These are phyloP conservation scores for Acanthaster planci DNA, from an alignment of 35 echinoderm and acorn worm species.

Conservation along the genomic window DNA sequence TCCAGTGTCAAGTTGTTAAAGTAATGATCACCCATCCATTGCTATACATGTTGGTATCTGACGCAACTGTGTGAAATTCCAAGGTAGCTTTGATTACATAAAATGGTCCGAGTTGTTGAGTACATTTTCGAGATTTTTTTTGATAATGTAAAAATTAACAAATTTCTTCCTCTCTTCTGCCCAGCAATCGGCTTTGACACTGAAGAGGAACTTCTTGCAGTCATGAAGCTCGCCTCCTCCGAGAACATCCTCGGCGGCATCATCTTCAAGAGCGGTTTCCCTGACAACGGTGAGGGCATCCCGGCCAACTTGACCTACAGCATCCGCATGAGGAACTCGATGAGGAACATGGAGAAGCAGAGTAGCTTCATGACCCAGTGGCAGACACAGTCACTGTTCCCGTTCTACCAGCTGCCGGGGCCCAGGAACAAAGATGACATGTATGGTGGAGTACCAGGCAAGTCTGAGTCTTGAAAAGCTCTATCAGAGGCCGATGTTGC, in stretches of 20 bases:
- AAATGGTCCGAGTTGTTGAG: too few relatives aligned
- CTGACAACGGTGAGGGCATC: slow-evolving; percentile 10
- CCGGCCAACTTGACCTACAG: slow-evolving; percentile 69
- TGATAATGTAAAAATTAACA: too few relatives aligned
- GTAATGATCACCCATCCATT: too few relatives aligned
- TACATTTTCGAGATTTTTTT: too few relatives aligned
- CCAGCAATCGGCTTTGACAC: slow-evolving; percentile 69
- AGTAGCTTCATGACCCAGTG: slow-evolving; percentile 43
- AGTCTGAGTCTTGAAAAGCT: too few relatives aligned
- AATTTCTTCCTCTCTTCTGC: background rate
- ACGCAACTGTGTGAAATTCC: too few relatives aligned
- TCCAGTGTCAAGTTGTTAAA: too few relatives aligned
- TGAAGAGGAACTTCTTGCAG: slow-evolving; percentile 67
- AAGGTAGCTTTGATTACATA: background rate
- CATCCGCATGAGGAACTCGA: slow-evolving; percentile 5
- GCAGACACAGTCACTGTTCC: slow-evolving; percentile 72
- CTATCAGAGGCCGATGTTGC: too few relatives aligned
- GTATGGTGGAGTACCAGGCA: slow-evolving; percentile 79
- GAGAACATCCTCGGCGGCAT: slow-evolving; percentile 70
- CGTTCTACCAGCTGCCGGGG: slow-evolving; percentile 59
- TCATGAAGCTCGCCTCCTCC: background rate
- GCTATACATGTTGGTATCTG: too few relatives aligned
- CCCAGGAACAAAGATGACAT: slow-evolving; percentile 55
- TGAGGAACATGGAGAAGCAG: background rate
- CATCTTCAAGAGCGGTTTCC: slow-evolving; percentile 68